These are phyloP conservation scores for Acleris sparsana DNA, from an alignment of 2,888 invertebrate species.

Conservation along the genomic window DNA sequence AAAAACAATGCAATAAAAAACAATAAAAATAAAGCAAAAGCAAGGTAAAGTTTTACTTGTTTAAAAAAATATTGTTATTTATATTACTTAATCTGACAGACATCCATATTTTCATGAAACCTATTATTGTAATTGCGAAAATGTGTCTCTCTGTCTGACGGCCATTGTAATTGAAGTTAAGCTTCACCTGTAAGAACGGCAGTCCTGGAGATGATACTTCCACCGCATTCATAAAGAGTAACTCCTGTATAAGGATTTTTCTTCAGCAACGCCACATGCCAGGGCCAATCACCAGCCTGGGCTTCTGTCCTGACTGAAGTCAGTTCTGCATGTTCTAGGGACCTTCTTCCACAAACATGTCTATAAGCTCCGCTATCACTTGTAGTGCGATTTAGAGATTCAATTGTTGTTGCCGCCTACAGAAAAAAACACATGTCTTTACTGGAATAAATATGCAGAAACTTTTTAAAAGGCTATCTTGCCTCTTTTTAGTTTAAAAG, in stretches of 20 bases:
- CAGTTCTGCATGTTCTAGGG: conserved; percentile 64
- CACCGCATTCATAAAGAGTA: conserved; percentile 66
- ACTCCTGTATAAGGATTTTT: conserved; percentile 42
- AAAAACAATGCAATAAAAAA: conserved; percentile 36
- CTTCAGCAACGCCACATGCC: conserved; percentile 71
- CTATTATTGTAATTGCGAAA: neutral
- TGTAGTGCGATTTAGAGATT: conserved; percentile 54
- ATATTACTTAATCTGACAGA: no score
- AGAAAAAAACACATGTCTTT: conserved; percentile 34
- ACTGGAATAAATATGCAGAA: no score
- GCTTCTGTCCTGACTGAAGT: conserved; percentile 63
- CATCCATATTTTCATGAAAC: no score
- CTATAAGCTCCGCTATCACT: conserved; percentile 44
- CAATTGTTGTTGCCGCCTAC: conserved; percentile 55
- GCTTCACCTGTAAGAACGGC: conserved; percentile 69
- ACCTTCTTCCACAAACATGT: conserved; percentile 67
- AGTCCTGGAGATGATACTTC: conserved; percentile 69
- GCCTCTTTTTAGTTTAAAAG: no score
- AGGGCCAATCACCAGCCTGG: conserved; percentile 73
- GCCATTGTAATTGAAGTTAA: neutral
- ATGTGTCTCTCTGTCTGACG: no score
- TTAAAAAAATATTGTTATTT: no score
- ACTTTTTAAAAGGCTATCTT: no score
- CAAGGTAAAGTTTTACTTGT: neutral
- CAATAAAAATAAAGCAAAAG: neutral